These are phyloP conservation scores for Pinna nobilis DNA, from an alignment of 1,140 invertebrate genomes.

Conservation along the genomic window DNA sequence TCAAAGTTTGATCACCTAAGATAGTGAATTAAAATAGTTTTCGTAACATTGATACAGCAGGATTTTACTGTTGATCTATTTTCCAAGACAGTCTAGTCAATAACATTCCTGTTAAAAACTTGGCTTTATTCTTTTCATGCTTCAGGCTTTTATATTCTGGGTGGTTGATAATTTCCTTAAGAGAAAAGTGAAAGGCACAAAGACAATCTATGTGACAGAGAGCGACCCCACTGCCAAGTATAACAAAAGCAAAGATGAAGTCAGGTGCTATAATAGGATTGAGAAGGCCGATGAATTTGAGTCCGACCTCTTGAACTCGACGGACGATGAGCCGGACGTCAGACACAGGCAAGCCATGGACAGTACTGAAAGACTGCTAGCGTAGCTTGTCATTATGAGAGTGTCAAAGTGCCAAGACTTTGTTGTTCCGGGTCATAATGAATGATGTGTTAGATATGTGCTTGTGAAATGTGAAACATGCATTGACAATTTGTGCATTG, in stretches of 20 bases:
- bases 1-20: too few relatives aligned
- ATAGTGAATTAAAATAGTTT: too few relatives aligned
- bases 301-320: constrained; percentile 76
- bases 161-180: constrained; percentile 89
- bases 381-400: too few relatives aligned
- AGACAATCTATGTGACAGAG: constrained; percentile 74
- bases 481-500: too few relatives aligned
- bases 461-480: background rate
- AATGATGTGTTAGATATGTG: too few relatives aligned
- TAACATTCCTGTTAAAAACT: background rate
- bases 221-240: constrained; percentile 59
- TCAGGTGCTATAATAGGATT: constrained; percentile 74
- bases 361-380: constrained; percentile 8
- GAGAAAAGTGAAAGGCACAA: constrained; percentile 74
- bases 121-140: background rate
- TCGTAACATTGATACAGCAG: too few relatives aligned
- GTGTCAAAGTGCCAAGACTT: too few relatives aligned
- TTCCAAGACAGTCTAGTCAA: too few relatives aligned
- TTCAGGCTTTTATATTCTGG: constrained; percentile 88
- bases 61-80: too few relatives aligned
- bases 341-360: constrained; percentile 35
- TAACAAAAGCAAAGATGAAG: constrained; percentile 52
- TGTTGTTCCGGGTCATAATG: too few relatives aligned
- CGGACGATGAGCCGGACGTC: constrained; percentile 74
- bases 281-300: constrained; percentile 75